Percentiles rank a stretch among this genome's conserved stretches.
These are phyloP conservation scores for Lagria hirta DNA, from an alignment of 2,888 invertebrate species.

Conservation along the genomic window DNA sequence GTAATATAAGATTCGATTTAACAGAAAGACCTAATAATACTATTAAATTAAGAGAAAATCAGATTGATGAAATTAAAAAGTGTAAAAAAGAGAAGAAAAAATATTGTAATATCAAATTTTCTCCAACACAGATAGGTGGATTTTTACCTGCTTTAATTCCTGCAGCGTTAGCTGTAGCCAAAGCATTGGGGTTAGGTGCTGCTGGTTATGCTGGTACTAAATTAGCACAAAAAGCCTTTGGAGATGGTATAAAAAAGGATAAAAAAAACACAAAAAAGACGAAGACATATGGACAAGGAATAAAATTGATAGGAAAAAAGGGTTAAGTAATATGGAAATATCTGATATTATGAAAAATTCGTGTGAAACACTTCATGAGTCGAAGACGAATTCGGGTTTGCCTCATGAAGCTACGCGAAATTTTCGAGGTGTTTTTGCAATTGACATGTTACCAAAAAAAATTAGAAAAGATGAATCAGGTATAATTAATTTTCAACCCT, in stretches of 20 bases:
- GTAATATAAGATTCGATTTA: constrained; percentile 1
- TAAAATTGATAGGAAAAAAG: constrained; percentile 1
- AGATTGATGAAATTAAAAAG: constrained; percentile 1
- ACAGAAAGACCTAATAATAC: constrained; percentile 1
- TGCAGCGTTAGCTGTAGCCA: no score
- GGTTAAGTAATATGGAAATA: constrained; percentile 1
- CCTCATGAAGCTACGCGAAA: constrained; percentile 1
- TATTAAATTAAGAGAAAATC: constrained; percentile 1
- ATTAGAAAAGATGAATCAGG: constrained; percentile 1
- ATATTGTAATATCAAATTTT: constrained; percentile 1
- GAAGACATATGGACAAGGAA: constrained; percentile 1
- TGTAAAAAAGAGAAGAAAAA: constrained; percentile 1
- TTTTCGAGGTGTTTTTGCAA: constrained; percentile 1
- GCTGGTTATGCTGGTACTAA: no score
- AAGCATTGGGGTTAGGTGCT: no score
- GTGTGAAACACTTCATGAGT: constrained; percentile 1
- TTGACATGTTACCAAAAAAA: constrained; percentile 1
- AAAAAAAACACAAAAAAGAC: constrained; percentile 1
- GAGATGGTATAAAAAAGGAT: constrained; percentile 1
- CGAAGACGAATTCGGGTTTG: constrained; percentile 1
- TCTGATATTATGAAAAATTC: constrained; percentile 1
- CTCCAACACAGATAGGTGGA: constrained; percentile 1
- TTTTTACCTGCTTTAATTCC: constrained; percentile 1
- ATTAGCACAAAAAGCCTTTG: constrained; percentile 1
- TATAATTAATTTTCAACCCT: constrained; percentile 1